Conservation (phyloP, 2,113 vertebrate species). For the Neolamprologus tretocephalus region DNA sequence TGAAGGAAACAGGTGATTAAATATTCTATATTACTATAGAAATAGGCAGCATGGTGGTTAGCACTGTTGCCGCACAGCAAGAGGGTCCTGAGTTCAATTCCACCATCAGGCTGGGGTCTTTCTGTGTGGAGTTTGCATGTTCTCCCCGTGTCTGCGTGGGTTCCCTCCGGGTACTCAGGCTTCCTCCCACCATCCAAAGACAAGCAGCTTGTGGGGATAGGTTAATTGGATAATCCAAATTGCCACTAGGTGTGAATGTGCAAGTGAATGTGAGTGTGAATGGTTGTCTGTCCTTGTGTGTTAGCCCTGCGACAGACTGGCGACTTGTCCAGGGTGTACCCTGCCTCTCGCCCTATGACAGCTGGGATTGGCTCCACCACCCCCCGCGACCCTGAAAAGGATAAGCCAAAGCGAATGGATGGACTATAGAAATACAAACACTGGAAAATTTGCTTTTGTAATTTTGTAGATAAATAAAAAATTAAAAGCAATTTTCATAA, state of each 20-base stretch:
- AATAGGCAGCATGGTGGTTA: not conserved
- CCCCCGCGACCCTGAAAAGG: not conserved
- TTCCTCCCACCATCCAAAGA: not conserved
- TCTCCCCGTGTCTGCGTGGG: fast-evolving
- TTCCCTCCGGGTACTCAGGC: not conserved
- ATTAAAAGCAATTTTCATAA: not conserved
- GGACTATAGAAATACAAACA: not conserved
- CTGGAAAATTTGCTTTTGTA: not conserved
- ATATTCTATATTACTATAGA: not conserved
- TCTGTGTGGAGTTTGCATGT: not conserved
- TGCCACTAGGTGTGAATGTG: not conserved
- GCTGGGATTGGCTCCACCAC: fast-evolving
- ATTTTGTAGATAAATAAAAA: not conserved
- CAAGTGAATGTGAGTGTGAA: not conserved
- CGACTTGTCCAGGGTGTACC: not conserved
- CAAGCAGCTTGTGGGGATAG: not conserved
- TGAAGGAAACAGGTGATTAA: not conserved
- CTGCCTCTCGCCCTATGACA: not conserved
- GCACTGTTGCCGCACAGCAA: not conserved
- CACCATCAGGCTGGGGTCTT: not conserved
- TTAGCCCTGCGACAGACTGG: not conserved
- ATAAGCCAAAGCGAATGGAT: fast-evolving
- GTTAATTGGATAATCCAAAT: not conserved
- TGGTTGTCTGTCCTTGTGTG: not conserved
- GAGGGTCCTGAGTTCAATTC: not conserved